A percentile compares a stretch with the other conserved stretches of the same genome.
These are phyloP conservation scores for Microcebus griseorufus DNA, from an alignment of 2,113 vertebrate genomes.

Conservation along the genomic window DNA sequence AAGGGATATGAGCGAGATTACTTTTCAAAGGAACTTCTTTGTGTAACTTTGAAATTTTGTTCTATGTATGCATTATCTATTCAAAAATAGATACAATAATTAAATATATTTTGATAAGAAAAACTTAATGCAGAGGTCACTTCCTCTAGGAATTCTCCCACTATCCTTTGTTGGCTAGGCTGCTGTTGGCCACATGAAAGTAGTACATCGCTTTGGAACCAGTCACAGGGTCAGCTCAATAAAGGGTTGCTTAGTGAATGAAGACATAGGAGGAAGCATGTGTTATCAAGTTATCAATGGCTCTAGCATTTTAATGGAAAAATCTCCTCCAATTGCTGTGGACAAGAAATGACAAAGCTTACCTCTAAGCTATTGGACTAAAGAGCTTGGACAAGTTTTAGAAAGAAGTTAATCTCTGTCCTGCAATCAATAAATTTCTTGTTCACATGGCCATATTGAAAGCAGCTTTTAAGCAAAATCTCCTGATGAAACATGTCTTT, in stretches of 20 bases:
- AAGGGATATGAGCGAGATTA: not conserved
- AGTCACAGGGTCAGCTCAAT: not conserved
- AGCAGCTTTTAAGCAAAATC: not conserved
- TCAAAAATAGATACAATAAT: not conserved
- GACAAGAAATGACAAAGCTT: not conserved
- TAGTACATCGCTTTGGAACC: not conserved
- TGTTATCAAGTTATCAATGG: not conserved
- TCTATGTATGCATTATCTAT: not conserved
- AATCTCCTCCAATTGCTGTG: not conserved
- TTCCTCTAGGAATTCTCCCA: not conserved
- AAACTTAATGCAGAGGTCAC: not conserved
- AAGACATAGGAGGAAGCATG: not conserved
- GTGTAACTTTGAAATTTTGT: not conserved
- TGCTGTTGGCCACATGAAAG: not conserved
- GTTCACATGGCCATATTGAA: not conserved
- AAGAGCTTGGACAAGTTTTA: not conserved
- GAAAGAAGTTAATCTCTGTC: not conserved
- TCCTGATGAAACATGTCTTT: not conserved
- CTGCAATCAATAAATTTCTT: not conserved
- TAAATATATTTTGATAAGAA: not conserved
- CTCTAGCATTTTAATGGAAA: not conserved
- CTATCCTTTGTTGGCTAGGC: not conserved
- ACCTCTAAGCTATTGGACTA: not conserved
- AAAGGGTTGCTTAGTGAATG: not conserved
- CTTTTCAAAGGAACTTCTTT: not conserved